These are phyloP conservation scores for Phlogophora meticulosa DNA, from an alignment of 2,888 invertebrate genomes.

Conservation along the genomic window DNA sequence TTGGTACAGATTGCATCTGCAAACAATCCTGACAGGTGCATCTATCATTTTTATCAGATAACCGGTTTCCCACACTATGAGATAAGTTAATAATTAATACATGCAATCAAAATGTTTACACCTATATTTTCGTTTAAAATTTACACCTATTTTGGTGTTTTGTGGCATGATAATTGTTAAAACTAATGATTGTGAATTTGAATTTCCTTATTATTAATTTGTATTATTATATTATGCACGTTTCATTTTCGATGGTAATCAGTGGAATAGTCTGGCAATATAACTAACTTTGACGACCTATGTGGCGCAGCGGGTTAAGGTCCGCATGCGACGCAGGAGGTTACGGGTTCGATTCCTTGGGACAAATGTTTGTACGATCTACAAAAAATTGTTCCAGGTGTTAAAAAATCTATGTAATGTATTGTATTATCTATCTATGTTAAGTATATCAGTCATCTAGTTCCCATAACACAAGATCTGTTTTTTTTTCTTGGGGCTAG, in stretches of 20 bases:
- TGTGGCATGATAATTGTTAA: conserved; percentile 4
- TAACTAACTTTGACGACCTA: no score
- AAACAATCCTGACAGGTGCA: conserved; percentile 55
- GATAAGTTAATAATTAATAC: conserved; percentile 38
- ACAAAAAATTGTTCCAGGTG: no score
- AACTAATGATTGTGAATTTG: conserved; percentile 17
- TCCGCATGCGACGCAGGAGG: no score
- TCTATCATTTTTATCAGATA: conserved; percentile 57
- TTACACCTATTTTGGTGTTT: conserved; percentile 16
- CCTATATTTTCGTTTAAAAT: conserved; percentile 1
- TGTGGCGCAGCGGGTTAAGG: no score
- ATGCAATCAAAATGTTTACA: conserved; percentile 37
- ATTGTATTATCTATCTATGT: no score
- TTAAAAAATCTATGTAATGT: no score
- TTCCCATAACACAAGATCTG: no score
- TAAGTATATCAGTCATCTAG: no score
- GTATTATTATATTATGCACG: neutral
- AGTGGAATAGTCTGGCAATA: neutral
- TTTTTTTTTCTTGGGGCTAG: no score
- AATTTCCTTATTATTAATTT: conserved; percentile 1
- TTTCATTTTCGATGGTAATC: conserved; percentile 22
- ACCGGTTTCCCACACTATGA: conserved; percentile 52
- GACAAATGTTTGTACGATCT: no score
- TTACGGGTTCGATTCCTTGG: no score
- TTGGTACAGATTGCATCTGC: conserved; percentile 46